Evolutionary conservation across 2,797 vertebrate genomes (phyloP).

Genomic region (Chaetophractus vellerosus): DNA sequence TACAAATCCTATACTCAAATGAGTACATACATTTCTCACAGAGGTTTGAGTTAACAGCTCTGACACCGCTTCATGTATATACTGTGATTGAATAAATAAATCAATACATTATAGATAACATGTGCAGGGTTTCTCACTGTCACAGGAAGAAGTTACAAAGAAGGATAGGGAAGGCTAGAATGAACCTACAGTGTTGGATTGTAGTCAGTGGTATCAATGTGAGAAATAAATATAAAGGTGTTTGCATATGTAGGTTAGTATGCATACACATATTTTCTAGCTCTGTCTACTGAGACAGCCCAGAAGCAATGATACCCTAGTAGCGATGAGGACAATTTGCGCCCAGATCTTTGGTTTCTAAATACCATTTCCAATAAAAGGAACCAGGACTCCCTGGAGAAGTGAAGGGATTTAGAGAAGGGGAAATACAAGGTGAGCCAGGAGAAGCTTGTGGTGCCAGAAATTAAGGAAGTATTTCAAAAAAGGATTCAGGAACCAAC

Average conservation of each 20-base stretch:
- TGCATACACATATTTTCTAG: not conserved
- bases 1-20: not conserved
- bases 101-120: not conserved
- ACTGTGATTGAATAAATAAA: not conserved
- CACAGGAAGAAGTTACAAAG: not conserved
- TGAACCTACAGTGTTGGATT: not conserved
- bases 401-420: not conserved
- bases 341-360: not conserved
- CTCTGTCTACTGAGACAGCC: not conserved
- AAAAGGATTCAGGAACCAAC: not conserved
- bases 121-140: not conserved
- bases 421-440: not conserved
- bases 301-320: not conserved
- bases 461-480: not conserved
- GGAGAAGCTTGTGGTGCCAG: not conserved
- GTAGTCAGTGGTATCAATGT: not conserved
- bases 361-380: not conserved
- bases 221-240: not conserved
- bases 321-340: not conserved
- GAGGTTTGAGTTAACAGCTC: not conserved
- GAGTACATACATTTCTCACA: not conserved
- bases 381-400: not conserved
- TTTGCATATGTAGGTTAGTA: not conserved
- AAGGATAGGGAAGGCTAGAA: not conserved
- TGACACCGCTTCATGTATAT: not conserved